These are phyloP conservation scores for Sarcophaga carnaria DNA, from an alignment of 2,888 invertebrate species.

Conservation along the genomic window DNA sequence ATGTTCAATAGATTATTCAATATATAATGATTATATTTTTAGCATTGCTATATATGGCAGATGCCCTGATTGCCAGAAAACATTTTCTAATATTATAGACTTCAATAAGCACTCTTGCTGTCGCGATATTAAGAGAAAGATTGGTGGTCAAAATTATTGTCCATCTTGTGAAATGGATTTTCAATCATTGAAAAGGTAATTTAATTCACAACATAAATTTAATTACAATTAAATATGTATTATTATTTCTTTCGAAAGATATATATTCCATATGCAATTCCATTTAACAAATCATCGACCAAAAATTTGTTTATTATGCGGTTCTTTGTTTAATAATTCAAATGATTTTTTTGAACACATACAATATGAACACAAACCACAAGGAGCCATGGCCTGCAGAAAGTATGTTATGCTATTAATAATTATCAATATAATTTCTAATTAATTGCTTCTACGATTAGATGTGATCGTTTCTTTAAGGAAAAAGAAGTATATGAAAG, in stretches of 20 bases:
- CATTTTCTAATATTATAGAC: slow-evolving; percentile 76
- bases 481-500: slow-evolving; percentile 65
- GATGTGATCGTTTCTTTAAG: slow-evolving; percentile 78
- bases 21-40: background rate
- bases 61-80: slow-evolving; percentile 77
- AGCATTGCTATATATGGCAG: slow-evolving; percentile 66
- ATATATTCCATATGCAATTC: slow-evolving; percentile 80
- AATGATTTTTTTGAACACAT: slow-evolving; percentile 79
- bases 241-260: slow-evolving; percentile 71
- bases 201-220: background rate
- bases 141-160: slow-evolving; percentile 75
- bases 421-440: too few relatives aligned
- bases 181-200: slow-evolving; percentile 78
- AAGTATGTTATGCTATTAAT: slow-evolving; percentile 66
- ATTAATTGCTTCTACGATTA: slow-evolving; percentile 46
- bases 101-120: slow-evolving; percentile 80
- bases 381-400: slow-evolving; percentile 73
- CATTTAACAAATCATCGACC: slow-evolving; percentile 78
- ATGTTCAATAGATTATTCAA: background rate
- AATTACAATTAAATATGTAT: background rate
- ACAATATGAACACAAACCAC: slow-evolving; percentile 77
- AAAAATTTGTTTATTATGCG: slow-evolving; percentile 78
- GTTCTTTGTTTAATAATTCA: slow-evolving; percentile 74
- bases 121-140: slow-evolving; percentile 73
- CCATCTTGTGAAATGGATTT: slow-evolving; percentile 76